Evolutionary conservation across 2,797 vertebrate species (phyloP).

Genomic region (Hafferia zeledoni): DNA sequence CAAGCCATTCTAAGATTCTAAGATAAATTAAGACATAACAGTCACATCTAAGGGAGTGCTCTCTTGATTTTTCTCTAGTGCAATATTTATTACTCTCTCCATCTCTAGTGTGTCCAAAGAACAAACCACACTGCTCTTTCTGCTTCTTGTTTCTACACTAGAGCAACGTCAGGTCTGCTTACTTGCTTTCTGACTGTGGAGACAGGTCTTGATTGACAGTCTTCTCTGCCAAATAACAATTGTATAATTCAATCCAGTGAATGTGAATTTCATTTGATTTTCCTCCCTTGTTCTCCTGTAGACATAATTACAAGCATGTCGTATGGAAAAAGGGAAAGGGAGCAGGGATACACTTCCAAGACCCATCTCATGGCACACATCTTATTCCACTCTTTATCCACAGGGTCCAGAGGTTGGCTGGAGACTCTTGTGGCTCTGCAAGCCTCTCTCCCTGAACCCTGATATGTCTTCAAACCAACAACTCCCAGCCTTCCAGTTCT

Average conservation of each 20-base stretch:
- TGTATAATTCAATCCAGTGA: background rate
- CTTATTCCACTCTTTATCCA: background rate
- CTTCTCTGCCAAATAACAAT: background rate
- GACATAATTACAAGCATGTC: background rate
- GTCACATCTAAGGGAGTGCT: background rate
- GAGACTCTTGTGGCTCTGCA: background rate
- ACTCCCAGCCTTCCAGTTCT: background rate
- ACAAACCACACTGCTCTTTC: background rate
- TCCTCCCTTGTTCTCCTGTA: background rate
- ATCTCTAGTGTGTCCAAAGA: background rate
- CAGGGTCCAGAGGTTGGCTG: background rate
- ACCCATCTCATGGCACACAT: background rate
- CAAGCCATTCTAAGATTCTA: background rate
- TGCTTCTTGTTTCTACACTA: background rate
- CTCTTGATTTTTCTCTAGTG: background rate
- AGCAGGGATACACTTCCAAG: background rate
- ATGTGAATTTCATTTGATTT: background rate
- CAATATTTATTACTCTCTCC: background rate
- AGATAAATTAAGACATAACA: background rate
- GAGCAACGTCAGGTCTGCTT: background rate
- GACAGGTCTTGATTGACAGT: background rate
- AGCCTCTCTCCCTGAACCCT: background rate
- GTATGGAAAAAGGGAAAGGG: background rate
- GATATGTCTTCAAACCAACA: background rate
- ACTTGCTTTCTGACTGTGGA: background rate